phyloP scores from a whole-genome alignment of 2,888 invertebrate genomes.

The Ormyrus pomaceus region DNA sequence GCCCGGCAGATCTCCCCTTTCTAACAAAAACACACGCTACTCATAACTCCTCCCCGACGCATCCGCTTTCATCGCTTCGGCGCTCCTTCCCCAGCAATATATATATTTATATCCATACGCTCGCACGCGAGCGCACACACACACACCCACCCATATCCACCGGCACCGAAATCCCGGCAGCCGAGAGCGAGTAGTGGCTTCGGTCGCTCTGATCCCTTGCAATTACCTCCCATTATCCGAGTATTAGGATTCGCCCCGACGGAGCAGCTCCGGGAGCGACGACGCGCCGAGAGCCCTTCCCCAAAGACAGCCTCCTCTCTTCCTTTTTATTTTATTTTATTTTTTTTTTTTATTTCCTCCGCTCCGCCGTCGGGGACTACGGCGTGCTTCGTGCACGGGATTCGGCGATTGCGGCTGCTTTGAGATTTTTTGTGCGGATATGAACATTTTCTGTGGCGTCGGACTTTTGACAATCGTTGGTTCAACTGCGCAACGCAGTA shows the following conservation, averaged over 20 bases:
- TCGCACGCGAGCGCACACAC: neutral
- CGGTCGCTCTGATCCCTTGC: constrained; percentile 72
- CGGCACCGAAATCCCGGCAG: neutral
- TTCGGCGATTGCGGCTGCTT: too few species aligned
- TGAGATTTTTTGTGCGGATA: neutral
- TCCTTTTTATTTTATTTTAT: too few species aligned
- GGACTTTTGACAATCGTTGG: neutral
- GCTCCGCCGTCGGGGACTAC: too few species aligned
- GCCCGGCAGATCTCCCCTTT: constrained; percentile 20
- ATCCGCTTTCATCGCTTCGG: too few species aligned
- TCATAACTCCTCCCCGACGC: too few species aligned
- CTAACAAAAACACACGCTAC: neutral
- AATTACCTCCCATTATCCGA: constrained; percentile 76
- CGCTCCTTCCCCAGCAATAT: too few species aligned
- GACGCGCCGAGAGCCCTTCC: neutral
- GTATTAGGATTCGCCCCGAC: constrained; percentile 74
- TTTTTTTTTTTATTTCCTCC: too few species aligned
- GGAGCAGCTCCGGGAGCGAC: neutral
- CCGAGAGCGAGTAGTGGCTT: neutral
- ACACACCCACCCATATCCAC: neutral
- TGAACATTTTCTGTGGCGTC: neutral
- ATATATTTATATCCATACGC: neutral
- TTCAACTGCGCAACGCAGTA: too few species aligned
- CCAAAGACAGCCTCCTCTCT: neutral
- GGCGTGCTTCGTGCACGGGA: too few species aligned